Evolutionary conservation across 2,888 invertebrate genomes (phyloP), one percentile per base, ranked within the genome.

Genomic region (Apoda limacodes): DNA sequence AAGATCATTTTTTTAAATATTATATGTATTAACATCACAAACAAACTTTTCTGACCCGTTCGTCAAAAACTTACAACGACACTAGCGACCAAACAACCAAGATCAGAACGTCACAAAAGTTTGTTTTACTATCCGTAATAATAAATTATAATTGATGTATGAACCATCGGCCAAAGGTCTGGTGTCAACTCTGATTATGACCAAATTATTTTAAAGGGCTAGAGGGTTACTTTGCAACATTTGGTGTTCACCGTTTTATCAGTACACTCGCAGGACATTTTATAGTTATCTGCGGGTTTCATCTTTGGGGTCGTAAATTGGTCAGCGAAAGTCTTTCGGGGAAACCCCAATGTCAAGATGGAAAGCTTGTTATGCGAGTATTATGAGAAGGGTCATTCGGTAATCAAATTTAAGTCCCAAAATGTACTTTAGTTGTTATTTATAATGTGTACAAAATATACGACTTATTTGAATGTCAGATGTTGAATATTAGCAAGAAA

Each of bases 241-340:
- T 66, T 62, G 67, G 67, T 53, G 56, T 60, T 52, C 58, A 61
- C 49, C 56, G 55, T 59, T 64, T 74, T 76, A 76, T 76, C 76
- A 60, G 64, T 42, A 41, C 44, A 51, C 52, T 54, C 49, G 61
- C 74, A 72, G 75, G 69, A 48, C 69, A 60, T 63, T 70, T 53
- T 48, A 45, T 54, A 42, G 52, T 50, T 75, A 80, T 80, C 78
- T 58, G 50, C 45, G 58, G 56, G 55, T 51, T 58, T 55, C 65
- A 76, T 76, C 78, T 62, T 48, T 53, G 53, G 63, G 68, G 71
- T 55, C 54, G 46, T 46, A 47, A 52, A 51, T 53, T 54, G 60
- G 57, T 50, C 59, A 55, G 48, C 41, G 46, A 46, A 42, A 58
- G 59, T 63, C 70, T 69, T 69, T 55, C 48, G 60, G 60, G 58